Evolutionary conservation across 1,140 invertebrate genomes (phyloP).

Genomic region (Bombus cullumanus): DNA sequence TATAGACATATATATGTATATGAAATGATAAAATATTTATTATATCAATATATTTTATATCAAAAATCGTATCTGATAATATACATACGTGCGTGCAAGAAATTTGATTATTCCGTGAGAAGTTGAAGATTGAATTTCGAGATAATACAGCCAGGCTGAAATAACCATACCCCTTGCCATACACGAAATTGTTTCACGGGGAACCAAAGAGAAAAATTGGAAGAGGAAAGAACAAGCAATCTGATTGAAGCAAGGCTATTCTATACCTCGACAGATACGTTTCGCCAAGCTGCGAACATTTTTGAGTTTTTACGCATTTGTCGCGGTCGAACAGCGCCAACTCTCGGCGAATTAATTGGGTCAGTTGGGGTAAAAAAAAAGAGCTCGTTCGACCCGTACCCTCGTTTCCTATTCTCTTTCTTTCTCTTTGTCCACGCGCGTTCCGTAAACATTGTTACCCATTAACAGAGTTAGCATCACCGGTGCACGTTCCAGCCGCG

Average conservation of each 20-base stretch:
- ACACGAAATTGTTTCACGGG: not conserved
- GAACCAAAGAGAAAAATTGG: not conserved
- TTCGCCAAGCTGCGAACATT: not conserved
- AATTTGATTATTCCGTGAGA: not conserved
- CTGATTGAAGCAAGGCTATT: not conserved
- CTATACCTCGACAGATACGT: not conserved
- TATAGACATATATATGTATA: too few species aligned
- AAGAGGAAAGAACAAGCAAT: not conserved
- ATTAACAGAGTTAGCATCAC: slow-evolving; percentile 67
- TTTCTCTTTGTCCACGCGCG: slow-evolving; percentile 56
- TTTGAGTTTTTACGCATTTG: slow-evolving; percentile 52
- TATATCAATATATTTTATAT: too few species aligned
- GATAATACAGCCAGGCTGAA: not conserved
- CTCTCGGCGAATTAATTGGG: slow-evolving; percentile 65
- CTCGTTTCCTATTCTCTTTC: slow-evolving; percentile 54
- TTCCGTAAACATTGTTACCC: slow-evolving; percentile 65
- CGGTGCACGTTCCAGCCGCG: slow-evolving; percentile 45
- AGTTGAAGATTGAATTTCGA: not conserved
- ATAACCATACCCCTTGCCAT: not conserved
- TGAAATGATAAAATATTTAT: too few species aligned
- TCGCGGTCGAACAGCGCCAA: slow-evolving; percentile 35
- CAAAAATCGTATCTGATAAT: too few species aligned
- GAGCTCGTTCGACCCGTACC: slow-evolving; percentile 54
- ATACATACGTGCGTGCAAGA: too few species aligned
- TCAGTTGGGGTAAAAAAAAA: slow-evolving; percentile 56